Evolutionary conservation across 2,888 invertebrate genomes (phyloP).

Genomic region (Gerosis bhagava): DNA sequence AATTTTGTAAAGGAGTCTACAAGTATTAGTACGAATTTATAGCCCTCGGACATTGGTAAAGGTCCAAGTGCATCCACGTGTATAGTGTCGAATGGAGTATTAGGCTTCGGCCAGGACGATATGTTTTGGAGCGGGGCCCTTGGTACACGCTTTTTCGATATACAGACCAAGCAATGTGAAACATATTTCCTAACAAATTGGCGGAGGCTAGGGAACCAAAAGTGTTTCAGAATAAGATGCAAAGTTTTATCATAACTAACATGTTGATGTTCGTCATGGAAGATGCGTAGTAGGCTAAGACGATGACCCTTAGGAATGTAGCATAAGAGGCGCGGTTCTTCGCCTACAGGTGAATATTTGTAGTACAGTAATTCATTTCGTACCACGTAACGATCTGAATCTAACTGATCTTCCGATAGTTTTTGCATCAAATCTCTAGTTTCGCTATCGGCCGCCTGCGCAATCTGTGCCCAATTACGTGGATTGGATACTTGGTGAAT

Average conservation of each 20-base stretch:
- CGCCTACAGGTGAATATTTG: background rate
- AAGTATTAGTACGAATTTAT: background rate
- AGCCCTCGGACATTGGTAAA: background rate
- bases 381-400: background rate
- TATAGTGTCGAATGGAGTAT: too few species aligned
- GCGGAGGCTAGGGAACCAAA: constrained; percentile 2
- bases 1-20: background rate
- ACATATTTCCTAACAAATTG: background rate
- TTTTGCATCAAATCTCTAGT: background rate
- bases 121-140: background rate
- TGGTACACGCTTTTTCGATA: background rate
- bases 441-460: constrained; percentile 17
- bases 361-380: background rate
- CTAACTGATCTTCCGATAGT: background rate
- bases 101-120: too few species aligned
- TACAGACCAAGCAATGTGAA: background rate
- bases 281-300: background rate
- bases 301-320: background rate
- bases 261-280: constrained; percentile 6
- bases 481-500: too few species aligned
- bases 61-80: too few species aligned
- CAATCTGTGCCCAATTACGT: constrained; percentile 30
- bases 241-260: background rate
- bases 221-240: background rate
- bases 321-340: background rate